phyloP scores from a whole-genome alignment of 2,888 invertebrate genomes.

The Auanema freiburgensis region DNA sequence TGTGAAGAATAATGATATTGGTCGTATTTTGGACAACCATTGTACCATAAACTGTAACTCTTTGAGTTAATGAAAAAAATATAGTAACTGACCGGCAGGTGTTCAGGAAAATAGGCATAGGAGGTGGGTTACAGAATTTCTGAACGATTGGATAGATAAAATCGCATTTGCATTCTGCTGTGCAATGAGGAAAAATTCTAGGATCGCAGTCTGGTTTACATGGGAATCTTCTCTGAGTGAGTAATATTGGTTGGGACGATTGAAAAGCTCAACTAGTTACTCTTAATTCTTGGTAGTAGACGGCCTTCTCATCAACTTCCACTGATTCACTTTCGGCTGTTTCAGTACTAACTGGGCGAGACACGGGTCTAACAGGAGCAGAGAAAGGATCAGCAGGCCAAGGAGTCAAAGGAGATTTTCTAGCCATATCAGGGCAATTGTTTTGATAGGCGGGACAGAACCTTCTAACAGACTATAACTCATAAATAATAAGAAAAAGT shows the following conservation, averaged over 20 bases:
- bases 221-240: slow-evolving; percentile 46
- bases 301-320: slow-evolving; percentile 26
- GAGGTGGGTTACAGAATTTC: slow-evolving; percentile 58
- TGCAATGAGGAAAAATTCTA: slow-evolving; percentile 51
- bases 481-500: background rate
- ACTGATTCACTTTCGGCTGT: slow-evolving; percentile 16
- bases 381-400: slow-evolving; percentile 43
- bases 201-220: slow-evolving; percentile 56
- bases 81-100: slow-evolving; percentile 43
- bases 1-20: slow-evolving; percentile 56
- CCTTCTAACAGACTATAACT: slow-evolving; percentile 15
- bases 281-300: slow-evolving; percentile 32
- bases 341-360: background rate
- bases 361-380: background rate
- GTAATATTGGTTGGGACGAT: background rate
- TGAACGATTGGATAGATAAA: slow-evolving; percentile 55
- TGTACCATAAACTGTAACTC: slow-evolving; percentile 51
- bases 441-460: slow-evolving; percentile 44
- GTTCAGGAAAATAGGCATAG: slow-evolving; percentile 55
- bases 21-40: slow-evolving; percentile 56
- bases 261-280: slow-evolving; percentile 13
- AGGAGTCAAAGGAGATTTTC: slow-evolving; percentile 19
- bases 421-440: slow-evolving; percentile 32
- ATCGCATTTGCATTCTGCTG: slow-evolving; percentile 57
- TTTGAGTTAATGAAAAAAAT: background rate